A percentile compares a stretch with the other conserved stretches of the same genome.
These are phyloP conservation scores for Paguma larvata DNA, from an alignment of 2,797 vertebrate genomes.

Conservation along the genomic window DNA sequence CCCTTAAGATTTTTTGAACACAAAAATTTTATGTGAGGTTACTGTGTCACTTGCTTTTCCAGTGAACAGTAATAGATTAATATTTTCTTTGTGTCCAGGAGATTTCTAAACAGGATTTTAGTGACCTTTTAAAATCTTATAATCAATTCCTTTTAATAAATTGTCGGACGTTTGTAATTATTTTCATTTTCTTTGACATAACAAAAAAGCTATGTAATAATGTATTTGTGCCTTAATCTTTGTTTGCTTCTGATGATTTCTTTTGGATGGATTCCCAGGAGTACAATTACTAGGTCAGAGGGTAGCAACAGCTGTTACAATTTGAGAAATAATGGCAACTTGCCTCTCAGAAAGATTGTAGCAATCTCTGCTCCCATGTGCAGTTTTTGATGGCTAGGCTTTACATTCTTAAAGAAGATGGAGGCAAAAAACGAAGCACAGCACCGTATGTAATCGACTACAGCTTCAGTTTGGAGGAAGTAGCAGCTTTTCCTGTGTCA, in stretches of 20 bases:
- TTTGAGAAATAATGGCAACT: background rate
- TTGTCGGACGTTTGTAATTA: background rate
- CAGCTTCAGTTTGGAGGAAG: background rate
- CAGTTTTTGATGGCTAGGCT: background rate
- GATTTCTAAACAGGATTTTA: constrained; percentile 41
- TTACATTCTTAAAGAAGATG: background rate
- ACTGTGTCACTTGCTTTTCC: constrained; percentile 29
- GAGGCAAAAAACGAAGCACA: background rate
- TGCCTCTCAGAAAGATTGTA: background rate
- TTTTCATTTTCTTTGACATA: background rate
- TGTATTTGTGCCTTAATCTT: constrained; percentile 43
- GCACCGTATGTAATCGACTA: background rate
- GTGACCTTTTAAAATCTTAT: background rate
- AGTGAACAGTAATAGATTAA: background rate
- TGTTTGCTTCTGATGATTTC: constrained; percentile 44
- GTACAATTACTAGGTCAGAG: constrained; percentile 49
- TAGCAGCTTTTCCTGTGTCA: background rate
- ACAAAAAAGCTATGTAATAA: background rate
- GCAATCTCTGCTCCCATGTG: background rate
- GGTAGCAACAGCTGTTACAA: background rate
- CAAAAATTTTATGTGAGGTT: background rate
- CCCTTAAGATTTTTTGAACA: background rate
- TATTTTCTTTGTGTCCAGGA: background rate
- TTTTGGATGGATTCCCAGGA: constrained; percentile 48
- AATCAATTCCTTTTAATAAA: background rate